Conservation (phyloP, 2,113 vertebrate species). For the Engraulis encrasicolus region DNA sequence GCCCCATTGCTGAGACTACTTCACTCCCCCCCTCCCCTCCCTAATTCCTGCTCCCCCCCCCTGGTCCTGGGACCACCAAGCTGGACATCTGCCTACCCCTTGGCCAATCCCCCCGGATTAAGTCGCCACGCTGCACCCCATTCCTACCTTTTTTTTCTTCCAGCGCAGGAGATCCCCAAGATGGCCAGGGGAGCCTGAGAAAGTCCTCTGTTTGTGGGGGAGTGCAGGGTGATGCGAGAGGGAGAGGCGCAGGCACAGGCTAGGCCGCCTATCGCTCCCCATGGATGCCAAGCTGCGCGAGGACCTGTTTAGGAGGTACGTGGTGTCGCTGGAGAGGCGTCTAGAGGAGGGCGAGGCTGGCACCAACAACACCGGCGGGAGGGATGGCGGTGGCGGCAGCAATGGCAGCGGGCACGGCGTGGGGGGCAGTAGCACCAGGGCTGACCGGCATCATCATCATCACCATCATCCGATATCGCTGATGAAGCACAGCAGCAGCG, state of each 20-base stretch:
- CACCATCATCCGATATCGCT: not conserved
- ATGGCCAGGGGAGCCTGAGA: constrained; percentile 66
- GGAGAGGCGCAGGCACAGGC: constrained; percentile 62
- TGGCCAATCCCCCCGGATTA: too few species aligned
- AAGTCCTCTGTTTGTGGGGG: constrained; percentile 35
- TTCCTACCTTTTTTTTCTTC: not conserved
- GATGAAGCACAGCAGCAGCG: constrained; percentile 51
- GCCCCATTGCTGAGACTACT: constrained; percentile 54
- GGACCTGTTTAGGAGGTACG: constrained; percentile 95
- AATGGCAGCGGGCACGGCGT: constrained; percentile 13
- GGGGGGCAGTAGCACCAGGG: not conserved
- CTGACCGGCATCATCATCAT: too few species aligned
- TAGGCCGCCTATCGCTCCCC: constrained; percentile 64
- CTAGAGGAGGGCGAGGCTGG: constrained; percentile 77
- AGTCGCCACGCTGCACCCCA: not conserved
- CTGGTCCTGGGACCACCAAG: not conserved
- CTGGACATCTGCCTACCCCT: not conserved
- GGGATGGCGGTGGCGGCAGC: constrained; percentile 36
- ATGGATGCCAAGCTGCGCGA: constrained; percentile 98
- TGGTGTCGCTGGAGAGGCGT: constrained; percentile 88
- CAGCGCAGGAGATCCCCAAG: constrained; percentile 32
- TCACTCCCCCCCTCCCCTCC: not conserved
- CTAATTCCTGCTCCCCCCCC: not conserved
- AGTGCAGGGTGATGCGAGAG: constrained; percentile 62
- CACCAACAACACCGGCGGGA: constrained; percentile 61